Evolutionary conservation across 2,888 invertebrate species (phyloP), one percentile per base, ranked within the genome.

Genomic region (Creontiades dilutus): DNA sequence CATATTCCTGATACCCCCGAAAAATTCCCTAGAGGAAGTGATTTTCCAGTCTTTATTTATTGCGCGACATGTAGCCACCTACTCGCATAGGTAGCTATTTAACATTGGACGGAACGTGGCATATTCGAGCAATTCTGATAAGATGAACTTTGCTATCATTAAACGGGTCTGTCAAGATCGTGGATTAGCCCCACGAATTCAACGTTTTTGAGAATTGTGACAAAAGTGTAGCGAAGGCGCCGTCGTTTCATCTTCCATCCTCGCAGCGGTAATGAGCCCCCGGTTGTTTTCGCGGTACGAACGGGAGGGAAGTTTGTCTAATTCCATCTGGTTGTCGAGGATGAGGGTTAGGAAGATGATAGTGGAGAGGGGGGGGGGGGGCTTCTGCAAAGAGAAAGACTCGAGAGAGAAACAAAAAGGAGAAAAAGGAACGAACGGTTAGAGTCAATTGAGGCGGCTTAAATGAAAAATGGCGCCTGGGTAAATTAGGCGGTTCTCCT

Each of bases 381-480:
- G n/a, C 78, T 47, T 78, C 78, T 47, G 57, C 85, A 57, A 52
- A 82, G 61, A 85, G 55, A 86, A 86, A 86, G 55, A 86, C 37
- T 28, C n/a, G 16, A 16, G 55, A 48, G 7, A 37, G n/a, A n/a
- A n/a, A n/a, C n/a, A 37, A 37, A 37, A 37, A 37, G 37, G 37
- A 57, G 23, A 85, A 76, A 82, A 76, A 76, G 46, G 75, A 75
- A 86, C 57, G 61, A 85, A 57, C 61, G 27, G 85, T 68, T 75
- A 68, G 68, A 76, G 85, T 75, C 86, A 86, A 86, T 86, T 86
- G 86, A 86, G 86, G 23, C 86, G 86, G 68, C 86, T 86, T 76
- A 86, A 86, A 86, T 86, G 86, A 86, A 86, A 86, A 86, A 86
- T 86, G 86, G 86, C 86, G 86, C 86, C 86, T 86, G 86, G 48